Conservation (phyloP, 2,888 invertebrate genomes). For the Agriopis marginaria region DNA sequence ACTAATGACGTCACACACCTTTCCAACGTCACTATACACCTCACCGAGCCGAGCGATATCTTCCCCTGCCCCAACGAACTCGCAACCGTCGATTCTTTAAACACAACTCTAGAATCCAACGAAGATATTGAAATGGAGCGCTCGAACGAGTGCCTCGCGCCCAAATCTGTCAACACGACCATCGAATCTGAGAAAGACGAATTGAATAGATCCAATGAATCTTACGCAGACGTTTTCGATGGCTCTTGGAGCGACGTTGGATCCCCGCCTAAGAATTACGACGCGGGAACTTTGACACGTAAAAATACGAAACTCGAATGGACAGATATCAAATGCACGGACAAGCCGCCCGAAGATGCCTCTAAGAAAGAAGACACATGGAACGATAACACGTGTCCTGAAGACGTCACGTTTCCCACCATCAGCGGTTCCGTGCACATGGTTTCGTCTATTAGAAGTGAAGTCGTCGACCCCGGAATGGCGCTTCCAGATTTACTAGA, state of each 20-base stretch:
- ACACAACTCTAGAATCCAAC: slow-evolving; percentile 55
- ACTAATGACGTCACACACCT: neutral
- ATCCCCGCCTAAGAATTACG: slow-evolving; percentile 49
- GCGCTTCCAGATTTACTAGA: slow-evolving; percentile 78
- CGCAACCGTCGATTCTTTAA: slow-evolving; percentile 48
- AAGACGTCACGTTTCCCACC: slow-evolving; percentile 93
- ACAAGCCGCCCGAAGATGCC: slow-evolving; percentile 52
- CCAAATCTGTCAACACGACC: slow-evolving; percentile 68
- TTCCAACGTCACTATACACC: slow-evolving; percentile 35
- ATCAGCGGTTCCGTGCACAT: slow-evolving; percentile 92
- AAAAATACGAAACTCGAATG: slow-evolving; percentile 58
- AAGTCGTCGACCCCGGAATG: slow-evolving; percentile 20
- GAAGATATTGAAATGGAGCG: slow-evolving; percentile 56
- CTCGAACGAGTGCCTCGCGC: slow-evolving; percentile 82
- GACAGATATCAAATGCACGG: slow-evolving; percentile 65
- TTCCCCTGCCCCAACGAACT: slow-evolving; percentile 18
- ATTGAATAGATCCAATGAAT: slow-evolving; percentile 81
- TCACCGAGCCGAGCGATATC: slow-evolving; percentile 5
- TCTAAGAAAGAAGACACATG: slow-evolving; percentile 89
- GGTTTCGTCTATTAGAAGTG: slow-evolving; percentile 89
- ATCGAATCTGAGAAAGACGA: slow-evolving; percentile 73
- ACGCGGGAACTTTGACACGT: slow-evolving; percentile 53
- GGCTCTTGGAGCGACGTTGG: slow-evolving; percentile 72
- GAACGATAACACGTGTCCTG: slow-evolving; percentile 93
- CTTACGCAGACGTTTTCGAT: slow-evolving; percentile 77